Percentiles rank a stretch among this genome's conserved stretches.
Evolutionary conservation across 2,888 invertebrate species (phyloP).

Genomic region (Drosophila putrida): DNA sequence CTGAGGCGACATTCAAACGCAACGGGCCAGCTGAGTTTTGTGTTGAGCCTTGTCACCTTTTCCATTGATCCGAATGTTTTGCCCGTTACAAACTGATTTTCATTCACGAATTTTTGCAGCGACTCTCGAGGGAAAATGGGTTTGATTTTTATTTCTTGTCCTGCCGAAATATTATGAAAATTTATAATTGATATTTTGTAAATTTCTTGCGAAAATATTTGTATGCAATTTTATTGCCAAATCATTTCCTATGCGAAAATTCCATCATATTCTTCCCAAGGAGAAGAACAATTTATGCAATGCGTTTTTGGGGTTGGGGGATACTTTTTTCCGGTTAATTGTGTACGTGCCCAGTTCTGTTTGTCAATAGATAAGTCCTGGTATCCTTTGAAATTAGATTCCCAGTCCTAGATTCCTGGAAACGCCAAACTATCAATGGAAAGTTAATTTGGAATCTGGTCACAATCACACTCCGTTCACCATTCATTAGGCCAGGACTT

Average conservation of each 20-base stretch:
- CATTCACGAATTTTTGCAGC: constrained; percentile 44
- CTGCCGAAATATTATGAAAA: constrained; percentile 36
- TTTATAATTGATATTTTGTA: constrained; percentile 51
- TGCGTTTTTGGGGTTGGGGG: constrained; percentile 12
- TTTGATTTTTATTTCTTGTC: constrained; percentile 21
- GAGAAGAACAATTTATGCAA: constrained; percentile 59
- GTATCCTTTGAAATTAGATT: constrained; percentile 29
- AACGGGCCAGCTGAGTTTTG: constrained; percentile 66
- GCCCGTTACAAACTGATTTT: constrained; percentile 52
- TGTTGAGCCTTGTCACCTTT: constrained; percentile 46
- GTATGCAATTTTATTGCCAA: constrained; percentile 46
- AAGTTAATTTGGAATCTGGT: constrained; percentile 53
- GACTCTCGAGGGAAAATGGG: constrained; percentile 42
- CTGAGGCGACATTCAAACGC: constrained; percentile 76
- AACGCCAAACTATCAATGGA: constrained; percentile 33
- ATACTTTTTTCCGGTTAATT: constrained; percentile 35
- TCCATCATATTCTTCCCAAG: constrained; percentile 18
- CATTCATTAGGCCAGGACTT: constrained; percentile 41
- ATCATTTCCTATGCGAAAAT: constrained; percentile 72
- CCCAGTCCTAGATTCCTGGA: constrained; percentile 29
- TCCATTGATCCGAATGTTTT: constrained; percentile 48
- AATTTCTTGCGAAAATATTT: constrained; percentile 73
- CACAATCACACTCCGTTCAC: constrained; percentile 30
- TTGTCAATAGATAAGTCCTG: constrained; percentile 4
- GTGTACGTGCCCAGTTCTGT: constrained; percentile 43